phyloP scores from a whole-genome alignment of 2,113 vertebrate species.

The Zosterops pallidus region DNA sequence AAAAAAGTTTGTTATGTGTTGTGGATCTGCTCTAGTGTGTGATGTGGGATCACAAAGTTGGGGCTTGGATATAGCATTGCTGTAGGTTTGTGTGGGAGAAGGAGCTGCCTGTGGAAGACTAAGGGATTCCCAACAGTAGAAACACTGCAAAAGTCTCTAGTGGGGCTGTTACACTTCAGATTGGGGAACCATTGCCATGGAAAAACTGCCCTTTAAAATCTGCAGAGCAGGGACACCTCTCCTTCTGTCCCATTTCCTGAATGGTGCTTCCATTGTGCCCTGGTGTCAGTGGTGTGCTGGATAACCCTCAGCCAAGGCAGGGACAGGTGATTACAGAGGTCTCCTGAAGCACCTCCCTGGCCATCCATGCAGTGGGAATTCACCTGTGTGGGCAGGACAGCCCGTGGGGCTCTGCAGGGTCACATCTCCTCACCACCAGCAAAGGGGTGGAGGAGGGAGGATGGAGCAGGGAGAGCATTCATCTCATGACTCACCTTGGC shows the following conservation, averaged over 20 bases:
- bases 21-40: background rate
- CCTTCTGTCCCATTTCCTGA: background rate
- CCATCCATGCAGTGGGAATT: background rate
- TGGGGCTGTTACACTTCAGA: background rate
- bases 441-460: background rate
- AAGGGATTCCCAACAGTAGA: background rate
- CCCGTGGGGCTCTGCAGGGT: background rate
- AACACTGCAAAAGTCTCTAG: background rate
- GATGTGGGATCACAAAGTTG: background rate
- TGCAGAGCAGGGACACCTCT: background rate
- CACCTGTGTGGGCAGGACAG: background rate
- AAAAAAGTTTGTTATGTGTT: background rate
- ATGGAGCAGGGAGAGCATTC: background rate
- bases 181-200: fast-evolving
- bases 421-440: fast-evolving
- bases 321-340: fast-evolving
- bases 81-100: background rate
- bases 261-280: background rate
- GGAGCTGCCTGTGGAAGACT: background rate
- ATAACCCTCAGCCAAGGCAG: background rate
- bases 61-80: background rate
- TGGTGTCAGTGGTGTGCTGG: background rate
- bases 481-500: background rate
- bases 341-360: background rate
- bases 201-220: background rate